These are phyloP conservation scores for Tenrec ecaudatus DNA, from an alignment of 2,113 vertebrate genomes.

Conservation along the genomic window DNA sequence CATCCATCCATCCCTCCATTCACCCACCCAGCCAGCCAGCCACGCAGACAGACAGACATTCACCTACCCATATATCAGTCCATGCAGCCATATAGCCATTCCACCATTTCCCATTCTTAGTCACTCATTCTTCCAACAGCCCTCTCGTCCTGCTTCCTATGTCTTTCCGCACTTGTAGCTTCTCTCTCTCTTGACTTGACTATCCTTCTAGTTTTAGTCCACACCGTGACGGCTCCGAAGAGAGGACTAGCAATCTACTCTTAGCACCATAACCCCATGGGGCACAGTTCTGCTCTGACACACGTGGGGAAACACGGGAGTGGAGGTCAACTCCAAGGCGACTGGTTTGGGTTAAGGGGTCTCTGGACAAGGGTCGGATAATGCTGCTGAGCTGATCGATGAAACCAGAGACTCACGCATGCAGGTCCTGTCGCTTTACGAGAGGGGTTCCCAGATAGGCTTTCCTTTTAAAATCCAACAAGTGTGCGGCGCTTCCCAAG, in stretches of 20 bases:
- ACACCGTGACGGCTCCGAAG: neutral
- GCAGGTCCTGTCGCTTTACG: neutral
- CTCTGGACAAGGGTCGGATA: neutral
- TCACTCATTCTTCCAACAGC: neutral
- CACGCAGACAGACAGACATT: neutral
- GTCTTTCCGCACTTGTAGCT: no score
- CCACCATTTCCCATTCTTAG: neutral
- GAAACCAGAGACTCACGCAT: neutral
- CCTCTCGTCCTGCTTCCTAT: neutral
- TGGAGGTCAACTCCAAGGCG: no score
- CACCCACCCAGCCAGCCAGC: neutral
- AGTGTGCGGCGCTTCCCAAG: neutral
- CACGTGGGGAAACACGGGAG: no score
- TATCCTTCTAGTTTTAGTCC: neutral
- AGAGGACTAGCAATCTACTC: neutral
- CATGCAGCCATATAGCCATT: neutral
- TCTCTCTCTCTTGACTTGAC: neutral
- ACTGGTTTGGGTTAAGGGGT: no score
- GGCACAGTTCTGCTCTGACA: no score
- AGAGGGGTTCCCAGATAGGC: neutral
- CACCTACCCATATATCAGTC: no score
- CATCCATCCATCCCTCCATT: neutral
- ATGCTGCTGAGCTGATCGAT: neutral
- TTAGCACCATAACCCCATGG: neutral
- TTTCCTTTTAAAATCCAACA: neutral